A percentile compares a stretch with the other conserved stretches of the same genome.
These are phyloP conservation scores for Pantala flavescens DNA, from an alignment of 1,140 invertebrate genomes.

Conservation along the genomic window DNA sequence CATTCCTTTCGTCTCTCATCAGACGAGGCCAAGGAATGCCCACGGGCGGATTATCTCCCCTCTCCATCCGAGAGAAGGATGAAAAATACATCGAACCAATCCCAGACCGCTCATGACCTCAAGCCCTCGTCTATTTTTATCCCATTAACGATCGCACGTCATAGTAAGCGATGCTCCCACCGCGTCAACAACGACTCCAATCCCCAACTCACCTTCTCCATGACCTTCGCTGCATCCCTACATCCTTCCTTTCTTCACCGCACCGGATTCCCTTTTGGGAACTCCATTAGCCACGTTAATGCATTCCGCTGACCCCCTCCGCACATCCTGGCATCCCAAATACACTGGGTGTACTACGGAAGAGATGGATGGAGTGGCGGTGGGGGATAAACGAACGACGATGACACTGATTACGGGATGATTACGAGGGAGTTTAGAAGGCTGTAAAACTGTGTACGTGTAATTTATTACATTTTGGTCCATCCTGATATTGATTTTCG, in stretches of 20 bases:
- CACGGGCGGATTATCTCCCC: not conserved
- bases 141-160: conserved; percentile 2
- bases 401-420: too few species aligned
- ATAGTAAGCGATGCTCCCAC: not conserved
- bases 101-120: not conserved
- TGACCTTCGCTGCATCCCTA: not conserved
- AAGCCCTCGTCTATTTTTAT: conserved; percentile 2
- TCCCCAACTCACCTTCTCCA: not conserved
- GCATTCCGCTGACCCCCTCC: not conserved
- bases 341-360: not conserved
- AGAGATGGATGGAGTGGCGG: too few species aligned
- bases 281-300: not conserved
- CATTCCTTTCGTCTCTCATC: not conserved
- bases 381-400: too few species aligned
- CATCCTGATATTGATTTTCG: too few species aligned
- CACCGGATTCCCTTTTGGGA: not conserved
- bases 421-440: too few species aligned
- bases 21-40: not conserved
- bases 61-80: not conserved
- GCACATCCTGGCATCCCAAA: not conserved
- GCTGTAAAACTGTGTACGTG: too few species aligned
- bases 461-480: too few species aligned
- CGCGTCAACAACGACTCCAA: not conserved
- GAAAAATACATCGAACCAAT: not conserved
- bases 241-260: not conserved